Evolutionary conservation across 35 echinoderm and acorn worm genomes (phyloP).

Genomic region (Ophioderma brevispina): DNA sequence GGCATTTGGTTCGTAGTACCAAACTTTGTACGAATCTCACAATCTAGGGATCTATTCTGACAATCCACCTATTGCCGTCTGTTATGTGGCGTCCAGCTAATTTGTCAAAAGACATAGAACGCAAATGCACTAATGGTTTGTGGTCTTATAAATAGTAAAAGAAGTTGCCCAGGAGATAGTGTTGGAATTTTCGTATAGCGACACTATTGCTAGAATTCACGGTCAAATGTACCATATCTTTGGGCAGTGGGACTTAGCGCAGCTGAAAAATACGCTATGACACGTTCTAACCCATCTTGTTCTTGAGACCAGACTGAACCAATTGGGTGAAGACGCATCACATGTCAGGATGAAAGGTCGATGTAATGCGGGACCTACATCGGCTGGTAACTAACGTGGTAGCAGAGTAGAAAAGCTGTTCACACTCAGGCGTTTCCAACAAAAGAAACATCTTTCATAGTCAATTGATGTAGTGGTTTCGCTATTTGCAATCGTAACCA

Average conservation of each 20-base stretch:
- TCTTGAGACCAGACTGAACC: neutral
- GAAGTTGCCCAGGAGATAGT: constrained; percentile 38
- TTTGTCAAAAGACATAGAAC: neutral
- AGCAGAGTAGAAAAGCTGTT: neutral
- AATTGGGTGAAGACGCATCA: constrained; percentile 20
- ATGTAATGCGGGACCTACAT: constrained; percentile 58
- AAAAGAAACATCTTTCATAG: neutral
- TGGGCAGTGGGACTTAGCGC: constrained; percentile 12
- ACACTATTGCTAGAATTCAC: constrained; percentile 69
- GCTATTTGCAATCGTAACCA: neutral
- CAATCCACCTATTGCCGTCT: neutral
- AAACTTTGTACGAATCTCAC: neutral
- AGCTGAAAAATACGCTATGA: constrained; percentile 57
- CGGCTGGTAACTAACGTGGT: constrained; percentile 37
- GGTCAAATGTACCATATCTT: constrained; percentile 30
- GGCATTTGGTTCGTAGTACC: neutral
- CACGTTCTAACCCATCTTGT: constrained; percentile 58
- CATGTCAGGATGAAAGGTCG: constrained; percentile 29
- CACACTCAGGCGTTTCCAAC: neutral
- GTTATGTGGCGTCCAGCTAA: neutral
- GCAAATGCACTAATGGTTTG: constrained; percentile 12
- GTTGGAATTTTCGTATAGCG: constrained; percentile 55
- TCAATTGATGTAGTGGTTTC: neutral
- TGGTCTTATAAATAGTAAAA: constrained; percentile 68
- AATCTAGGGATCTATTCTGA: neutral